Evolutionary conservation across 1,140 invertebrate genomes (phyloP).

Genomic region (Eueides isabella): DNA sequence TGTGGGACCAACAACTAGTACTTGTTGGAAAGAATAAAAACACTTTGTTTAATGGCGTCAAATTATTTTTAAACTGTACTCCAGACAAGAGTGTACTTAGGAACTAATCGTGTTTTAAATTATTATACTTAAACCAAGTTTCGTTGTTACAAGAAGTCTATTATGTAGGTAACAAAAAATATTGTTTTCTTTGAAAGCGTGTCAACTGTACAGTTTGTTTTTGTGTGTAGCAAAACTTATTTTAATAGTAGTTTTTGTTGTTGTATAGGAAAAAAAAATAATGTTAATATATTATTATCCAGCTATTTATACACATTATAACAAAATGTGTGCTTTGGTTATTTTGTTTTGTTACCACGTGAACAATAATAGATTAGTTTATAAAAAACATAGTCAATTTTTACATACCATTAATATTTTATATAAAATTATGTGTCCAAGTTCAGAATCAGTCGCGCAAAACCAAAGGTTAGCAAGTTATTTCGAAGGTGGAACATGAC

Average conservation of each 20-base stretch:
- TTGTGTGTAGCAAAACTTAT: background rate
- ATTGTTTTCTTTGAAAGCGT: background rate
- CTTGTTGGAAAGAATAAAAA: background rate
- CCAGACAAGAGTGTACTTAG: background rate
- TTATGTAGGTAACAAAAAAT: background rate
- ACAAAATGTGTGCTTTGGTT: background rate
- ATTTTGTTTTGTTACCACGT: background rate
- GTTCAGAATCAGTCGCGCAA: conserved; percentile 9
- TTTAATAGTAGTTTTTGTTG: background rate
- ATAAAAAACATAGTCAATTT: too few species aligned
- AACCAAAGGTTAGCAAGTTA: conserved; percentile 11
- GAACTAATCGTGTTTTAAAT: background rate
- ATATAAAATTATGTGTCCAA: conserved; percentile 6
- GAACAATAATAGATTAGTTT: too few species aligned
- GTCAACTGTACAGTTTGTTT: background rate
- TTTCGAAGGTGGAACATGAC: conserved; percentile 16
- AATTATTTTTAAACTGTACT: conserved; percentile 7
- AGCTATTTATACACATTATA: background rate
- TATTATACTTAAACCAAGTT: background rate
- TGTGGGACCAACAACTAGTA: background rate
- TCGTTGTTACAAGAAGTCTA: background rate
- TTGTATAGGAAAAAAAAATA: too few species aligned
- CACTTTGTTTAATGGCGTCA: background rate
- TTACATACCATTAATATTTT: too few species aligned
- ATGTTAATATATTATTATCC: too few species aligned